Percentiles rank a stretch among this genome's conserved stretches.
phyloP scores from a whole-genome alignment of 2,888 invertebrate species.

The Psococerastis gibbosa region DNA sequence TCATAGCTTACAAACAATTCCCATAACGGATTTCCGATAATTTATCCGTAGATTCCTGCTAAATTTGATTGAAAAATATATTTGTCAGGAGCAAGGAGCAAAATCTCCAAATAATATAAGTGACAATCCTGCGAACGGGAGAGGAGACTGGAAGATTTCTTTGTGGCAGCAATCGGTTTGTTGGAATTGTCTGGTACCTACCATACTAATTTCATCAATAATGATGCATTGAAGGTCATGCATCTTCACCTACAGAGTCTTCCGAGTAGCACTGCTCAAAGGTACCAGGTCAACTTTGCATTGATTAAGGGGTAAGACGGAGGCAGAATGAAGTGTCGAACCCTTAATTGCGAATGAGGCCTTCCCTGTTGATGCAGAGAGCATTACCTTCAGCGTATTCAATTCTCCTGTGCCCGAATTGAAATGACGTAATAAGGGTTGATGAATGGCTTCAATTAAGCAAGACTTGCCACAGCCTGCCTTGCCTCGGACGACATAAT shows the following conservation, averaged over 20 bases:
- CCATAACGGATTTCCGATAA: neutral
- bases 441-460: constrained; percentile 16
- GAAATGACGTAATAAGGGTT: constrained; percentile 12
- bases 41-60: neutral
- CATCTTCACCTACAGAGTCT: constrained; percentile 14
- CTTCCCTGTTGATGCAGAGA: constrained; percentile 17
- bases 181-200: constrained; percentile 12
- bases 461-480: constrained; percentile 18
- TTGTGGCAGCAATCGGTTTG: constrained; percentile 11
- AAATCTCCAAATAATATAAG: constrained; percentile 16
- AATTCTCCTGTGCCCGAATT: constrained; percentile 12
- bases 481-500: constrained; percentile 15
- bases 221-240: constrained; percentile 15
- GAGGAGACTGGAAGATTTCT: constrained; percentile 12
- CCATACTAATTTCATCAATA: constrained; percentile 16
- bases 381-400: constrained; percentile 11
- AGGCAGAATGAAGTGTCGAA: constrained; percentile 15
- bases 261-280: constrained; percentile 11
- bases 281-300: constrained; percentile 10
- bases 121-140: constrained; percentile 14
- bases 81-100: constrained; percentile 16
- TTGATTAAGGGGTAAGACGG: constrained; percentile 15
- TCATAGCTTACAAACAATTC: neutral
- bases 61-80: neutral
- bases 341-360: constrained; percentile 15